phyloP scores from a whole-genome alignment of 2,113 vertebrate species.

The Hemiprocne comata region DNA sequence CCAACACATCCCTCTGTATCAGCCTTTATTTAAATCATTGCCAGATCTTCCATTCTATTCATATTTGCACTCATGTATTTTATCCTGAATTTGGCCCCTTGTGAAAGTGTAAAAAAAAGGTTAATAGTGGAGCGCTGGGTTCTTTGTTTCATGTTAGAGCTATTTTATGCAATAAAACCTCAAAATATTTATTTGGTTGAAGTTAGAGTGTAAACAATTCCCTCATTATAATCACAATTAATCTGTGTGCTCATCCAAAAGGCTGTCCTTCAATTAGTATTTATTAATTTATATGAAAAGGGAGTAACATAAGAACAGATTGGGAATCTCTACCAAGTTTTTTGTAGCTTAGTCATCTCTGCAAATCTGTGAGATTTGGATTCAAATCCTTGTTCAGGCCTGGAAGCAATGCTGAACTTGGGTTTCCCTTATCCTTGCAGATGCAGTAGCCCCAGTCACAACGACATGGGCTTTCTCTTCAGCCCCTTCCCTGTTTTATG shows the following conservation, averaged over 20 bases:
- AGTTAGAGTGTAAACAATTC: background rate
- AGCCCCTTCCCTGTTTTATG: background rate
- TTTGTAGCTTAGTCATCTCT: background rate
- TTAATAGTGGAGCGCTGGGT: fast-evolving
- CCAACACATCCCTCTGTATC: background rate
- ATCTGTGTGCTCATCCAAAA: background rate
- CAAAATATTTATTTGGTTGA: background rate
- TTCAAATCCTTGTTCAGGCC: background rate
- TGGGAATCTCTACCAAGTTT: background rate
- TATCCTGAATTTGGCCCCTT: background rate
- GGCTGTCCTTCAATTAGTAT: background rate
- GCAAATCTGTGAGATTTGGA: background rate
- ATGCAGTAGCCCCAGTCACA: background rate
- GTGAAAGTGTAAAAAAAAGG: background rate
- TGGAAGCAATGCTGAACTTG: background rate
- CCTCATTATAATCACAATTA: background rate
- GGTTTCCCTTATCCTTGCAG: background rate
- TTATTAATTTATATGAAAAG: background rate
- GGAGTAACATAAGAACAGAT: background rate
- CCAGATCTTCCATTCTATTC: background rate
- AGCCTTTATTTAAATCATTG: background rate
- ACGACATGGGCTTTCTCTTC: fast-evolving
- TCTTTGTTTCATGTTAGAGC: background rate
- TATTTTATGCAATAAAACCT: background rate
- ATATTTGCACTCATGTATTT: background rate